Evolutionary conservation across 2,888 invertebrate species (phyloP).

Genomic region (Cynaeus angustus): DNA sequence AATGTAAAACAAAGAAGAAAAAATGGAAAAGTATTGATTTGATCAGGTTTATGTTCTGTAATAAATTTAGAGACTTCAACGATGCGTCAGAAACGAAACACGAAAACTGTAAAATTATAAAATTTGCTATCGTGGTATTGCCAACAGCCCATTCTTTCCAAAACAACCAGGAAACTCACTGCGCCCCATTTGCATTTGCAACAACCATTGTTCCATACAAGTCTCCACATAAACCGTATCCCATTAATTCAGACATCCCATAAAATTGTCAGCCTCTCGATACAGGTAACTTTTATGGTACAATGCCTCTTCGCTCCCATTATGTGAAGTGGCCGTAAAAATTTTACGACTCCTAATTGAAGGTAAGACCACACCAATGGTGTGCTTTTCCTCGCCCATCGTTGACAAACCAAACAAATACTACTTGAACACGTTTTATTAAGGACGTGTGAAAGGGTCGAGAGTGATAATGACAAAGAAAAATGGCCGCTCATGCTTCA

Average conservation of each 20-base stretch:
- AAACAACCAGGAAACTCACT: background rate
- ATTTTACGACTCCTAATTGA: conserved; percentile 36
- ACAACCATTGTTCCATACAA: conserved; percentile 20
- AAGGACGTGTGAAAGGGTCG: conserved; percentile 15
- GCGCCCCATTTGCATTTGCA: background rate
- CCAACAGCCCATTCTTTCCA: background rate
- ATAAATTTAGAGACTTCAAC: too few species aligned
- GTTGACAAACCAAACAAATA: conserved; percentile 20
- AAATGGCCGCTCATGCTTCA: conserved; percentile 29
- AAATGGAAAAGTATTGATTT: too few species aligned
- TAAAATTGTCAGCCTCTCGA: conserved; percentile 6
- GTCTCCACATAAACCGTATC: conserved; percentile 1
- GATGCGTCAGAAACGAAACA: too few species aligned
- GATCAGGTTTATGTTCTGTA: too few species aligned
- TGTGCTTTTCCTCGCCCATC: conserved; percentile 23
- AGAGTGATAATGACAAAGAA: conserved; percentile 17
- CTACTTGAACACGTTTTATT: conserved; percentile 20
- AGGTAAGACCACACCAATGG: conserved; percentile 28
- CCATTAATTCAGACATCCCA: conserved; percentile 10
- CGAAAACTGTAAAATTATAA: too few species aligned
- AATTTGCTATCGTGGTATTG: too few species aligned
- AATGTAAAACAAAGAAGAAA: too few species aligned
- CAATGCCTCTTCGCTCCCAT: conserved; percentile 20
- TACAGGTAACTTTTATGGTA: conserved; percentile 3
- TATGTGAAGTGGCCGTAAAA: conserved; percentile 40